Evolutionary conservation across 2,888 invertebrate genomes (phyloP), one percentile per base, ranked within the genome.

Genomic region (Lepidochrysops patricia): DNA sequence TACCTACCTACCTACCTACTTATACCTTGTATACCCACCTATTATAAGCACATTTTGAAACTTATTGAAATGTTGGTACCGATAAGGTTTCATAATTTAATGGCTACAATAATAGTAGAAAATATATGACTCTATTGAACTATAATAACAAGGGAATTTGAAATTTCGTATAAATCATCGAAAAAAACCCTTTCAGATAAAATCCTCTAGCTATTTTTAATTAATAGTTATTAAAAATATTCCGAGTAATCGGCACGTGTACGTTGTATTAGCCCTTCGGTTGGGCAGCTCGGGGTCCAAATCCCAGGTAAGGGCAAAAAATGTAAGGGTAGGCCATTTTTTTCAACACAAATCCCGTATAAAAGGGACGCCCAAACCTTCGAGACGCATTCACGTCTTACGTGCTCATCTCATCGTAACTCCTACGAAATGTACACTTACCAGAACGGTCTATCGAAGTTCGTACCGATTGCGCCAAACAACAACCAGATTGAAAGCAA

Each of bases 401-500:
- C 72, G 70, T 71, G 72, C 70, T 75, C 75, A 71, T 72, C 66
- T 70, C 70, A 69, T 67, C 74, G 70, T 68, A 77, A 70, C 59
- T 43, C 23, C 29, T 9, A 29, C 19, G 63, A 65, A 48, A 63
- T 64, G 27, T 65, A 65, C 56, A 65, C 56, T 43, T 68, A 67
- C 32, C 71, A 70, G 50, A 76, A 66, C 58, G 74, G 80, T 43
- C 63, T 68, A 26, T 75, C 77, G 19, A 81, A 72, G 66, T 73
- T 80, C 88, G 86, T 91, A 67, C 83, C 91, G 0, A 83, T 91
- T 60, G 91, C 91, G 26, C 90, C 91, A 57, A 89, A 91, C 23
- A 37, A 52, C 15, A 29, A 58, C n/a, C 37, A 81, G 60, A 76
- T 79, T 61, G 75, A 79, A 60, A 76, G 80, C 50, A 86, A 88